phyloP scores from a whole-genome alignment of 2,797 vertebrate genomes.

The Bufotes viridis region DNA sequence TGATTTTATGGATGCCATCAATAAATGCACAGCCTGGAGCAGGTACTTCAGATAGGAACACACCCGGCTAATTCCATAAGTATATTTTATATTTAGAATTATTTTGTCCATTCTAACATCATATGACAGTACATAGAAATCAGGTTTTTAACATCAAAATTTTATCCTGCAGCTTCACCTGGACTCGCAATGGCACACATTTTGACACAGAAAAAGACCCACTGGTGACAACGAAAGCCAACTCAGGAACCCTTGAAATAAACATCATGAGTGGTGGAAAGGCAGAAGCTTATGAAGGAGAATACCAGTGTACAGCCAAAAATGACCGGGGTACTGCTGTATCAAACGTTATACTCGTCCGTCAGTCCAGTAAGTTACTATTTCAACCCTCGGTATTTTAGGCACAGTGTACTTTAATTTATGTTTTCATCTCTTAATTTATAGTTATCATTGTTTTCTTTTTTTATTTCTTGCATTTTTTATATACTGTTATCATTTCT shows the following conservation, averaged over 20 bases:
- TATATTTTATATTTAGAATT: not conserved
- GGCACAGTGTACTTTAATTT: not conserved
- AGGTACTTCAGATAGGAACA: not conserved
- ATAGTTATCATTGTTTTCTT: constrained; percentile 1
- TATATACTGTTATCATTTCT: constrained; percentile 22
- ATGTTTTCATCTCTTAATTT: not conserved
- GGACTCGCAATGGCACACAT: constrained; percentile 94
- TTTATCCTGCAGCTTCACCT: constrained; percentile 85
- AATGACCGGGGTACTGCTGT: constrained; percentile 92
- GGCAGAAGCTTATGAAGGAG: constrained; percentile 87
- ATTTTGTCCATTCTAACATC: not conserved
- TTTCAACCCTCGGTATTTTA: not conserved
- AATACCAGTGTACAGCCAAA: constrained; percentile 93
- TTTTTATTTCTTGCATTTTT: not conserved
- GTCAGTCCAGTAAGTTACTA: constrained; percentile 87
- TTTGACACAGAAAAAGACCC: constrained; percentile 89
- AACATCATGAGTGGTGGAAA: constrained; percentile 89
- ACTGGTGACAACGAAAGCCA: constrained; percentile 84
- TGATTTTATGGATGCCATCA: not conserved
- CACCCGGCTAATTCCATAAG: not conserved
- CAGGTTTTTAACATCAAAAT: not conserved
- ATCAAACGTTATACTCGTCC: constrained; percentile 90
- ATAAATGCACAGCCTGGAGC: not conserved
- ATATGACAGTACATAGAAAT: not conserved
- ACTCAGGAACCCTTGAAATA: constrained; percentile 89